A percentile compares a stretch with the other conserved stretches of the same genome.
Conservation (phyloP, 2,888 invertebrate genomes). For the Plebejus argus region DNA sequence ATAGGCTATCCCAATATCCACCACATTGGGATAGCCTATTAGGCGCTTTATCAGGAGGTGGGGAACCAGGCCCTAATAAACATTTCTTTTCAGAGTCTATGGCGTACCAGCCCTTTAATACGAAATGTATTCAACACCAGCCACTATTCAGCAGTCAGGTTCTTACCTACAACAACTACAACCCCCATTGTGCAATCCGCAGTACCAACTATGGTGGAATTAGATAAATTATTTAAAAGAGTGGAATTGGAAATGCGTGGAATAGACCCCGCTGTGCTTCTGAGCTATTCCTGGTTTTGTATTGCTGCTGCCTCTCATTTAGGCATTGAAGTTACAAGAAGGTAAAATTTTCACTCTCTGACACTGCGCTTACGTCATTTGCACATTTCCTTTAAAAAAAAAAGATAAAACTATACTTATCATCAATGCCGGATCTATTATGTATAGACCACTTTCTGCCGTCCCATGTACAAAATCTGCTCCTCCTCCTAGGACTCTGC, state of each 20-base stretch:
- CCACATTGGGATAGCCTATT: no score
- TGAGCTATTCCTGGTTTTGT: conserved; percentile 94
- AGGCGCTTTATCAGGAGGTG: no score
- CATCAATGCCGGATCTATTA: no score
- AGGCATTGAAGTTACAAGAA: conserved; percentile 86
- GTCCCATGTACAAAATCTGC: no score
- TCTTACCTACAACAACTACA: conserved; percentile 52
- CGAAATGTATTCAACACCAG: conserved; percentile 42
- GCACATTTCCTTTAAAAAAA: no score
- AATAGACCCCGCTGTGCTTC: conserved; percentile 92
- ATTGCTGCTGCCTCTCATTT: conserved; percentile 90
- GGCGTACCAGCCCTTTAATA: conserved; percentile 53
- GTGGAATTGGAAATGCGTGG: conserved; percentile 93
- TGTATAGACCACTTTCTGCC: no score
- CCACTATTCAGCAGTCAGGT: conserved; percentile 45
- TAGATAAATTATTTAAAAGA: conserved; percentile 90
- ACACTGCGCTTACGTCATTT: no score
- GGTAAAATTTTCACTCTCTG: conserved; percentile 59
- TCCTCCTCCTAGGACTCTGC: no score
- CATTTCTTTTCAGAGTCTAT: conserved; percentile 55
- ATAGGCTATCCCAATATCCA: no score
- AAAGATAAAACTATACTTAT: no score
- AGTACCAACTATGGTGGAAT: conserved; percentile 58
- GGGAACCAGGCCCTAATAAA: no score
- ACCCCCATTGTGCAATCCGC: conserved; percentile 51